Conservation (phyloP, 1,140 invertebrate genomes). For the Hyles vespertilio region DNA sequence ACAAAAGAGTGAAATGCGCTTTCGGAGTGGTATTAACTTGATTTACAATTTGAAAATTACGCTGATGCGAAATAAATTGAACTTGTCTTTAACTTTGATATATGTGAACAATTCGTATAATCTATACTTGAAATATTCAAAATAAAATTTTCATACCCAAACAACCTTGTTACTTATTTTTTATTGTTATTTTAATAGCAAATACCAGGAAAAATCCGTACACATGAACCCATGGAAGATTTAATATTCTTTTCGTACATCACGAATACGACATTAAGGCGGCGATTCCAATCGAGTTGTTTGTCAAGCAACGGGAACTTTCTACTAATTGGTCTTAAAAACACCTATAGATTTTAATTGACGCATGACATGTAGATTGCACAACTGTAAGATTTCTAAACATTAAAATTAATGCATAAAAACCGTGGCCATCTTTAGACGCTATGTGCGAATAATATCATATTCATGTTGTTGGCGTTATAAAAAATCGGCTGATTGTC, state of each 20-base stretch:
- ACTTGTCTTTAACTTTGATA: too few species aligned
- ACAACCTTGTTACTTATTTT: too few species aligned
- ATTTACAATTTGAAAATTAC: too few species aligned
- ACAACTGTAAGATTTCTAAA: conserved; percentile 29
- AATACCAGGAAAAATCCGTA: too few species aligned
- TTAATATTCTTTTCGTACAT: conserved; percentile 6
- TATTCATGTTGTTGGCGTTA: neutral
- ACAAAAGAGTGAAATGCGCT: conserved; percentile 25
- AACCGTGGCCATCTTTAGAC: neutral
- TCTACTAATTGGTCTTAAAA: conserved; percentile 22
- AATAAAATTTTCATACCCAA: too few species aligned
- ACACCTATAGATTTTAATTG: conserved; percentile 18
- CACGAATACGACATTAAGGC: conserved; percentile 14
- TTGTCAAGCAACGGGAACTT: conserved; percentile 25
- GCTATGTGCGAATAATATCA: neutral
- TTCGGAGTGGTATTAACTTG: neutral
- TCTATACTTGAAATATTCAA: too few species aligned
- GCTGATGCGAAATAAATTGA: too few species aligned
- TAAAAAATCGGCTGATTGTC: neutral
- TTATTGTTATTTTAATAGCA: too few species aligned
- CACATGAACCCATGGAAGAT: neutral
- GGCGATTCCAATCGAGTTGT: conserved; percentile 17
- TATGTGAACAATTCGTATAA: too few species aligned
- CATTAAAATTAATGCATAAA: conserved; percentile 1
- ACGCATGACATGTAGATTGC: conserved; percentile 25